Base-by-base conservation (phyloP, 2,113 vertebrate genomes). In the Probosciger aterrimus region DNA sequence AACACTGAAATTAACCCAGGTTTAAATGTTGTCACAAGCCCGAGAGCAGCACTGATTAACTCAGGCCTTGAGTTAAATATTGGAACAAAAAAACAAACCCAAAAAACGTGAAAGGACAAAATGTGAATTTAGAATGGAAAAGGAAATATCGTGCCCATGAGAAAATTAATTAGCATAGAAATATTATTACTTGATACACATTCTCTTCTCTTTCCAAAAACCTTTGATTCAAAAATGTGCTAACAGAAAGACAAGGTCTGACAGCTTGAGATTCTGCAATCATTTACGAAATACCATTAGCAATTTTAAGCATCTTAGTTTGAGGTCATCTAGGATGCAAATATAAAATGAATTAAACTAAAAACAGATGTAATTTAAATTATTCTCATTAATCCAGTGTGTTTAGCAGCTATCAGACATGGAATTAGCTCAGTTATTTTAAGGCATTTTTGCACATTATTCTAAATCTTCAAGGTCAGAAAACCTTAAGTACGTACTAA, bases 321-420 rank as follows among this genome's bases (percentile, higher is more conserved):
- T 88, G 37, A 92, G 63, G 79, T 28, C 71, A 90, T 74, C 62
- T 50, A 94, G 64, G 17, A 88, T 67, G 19, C 43, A 92, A 96
- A 88, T 86, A 92, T 43, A 86, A 92, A 96, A 81, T 44, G 15
- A 39, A 83, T 90, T 78, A 90, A 95, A 96, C 30, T 68, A 59
- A 92, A 96, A 94, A 1, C 80, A 92, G 71, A 90, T 88, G 68
- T n/a, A 93, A 86, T 75, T 57, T 80, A 75, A 63, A 86, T 67
- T 68, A 71, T 64, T 81, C 47, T 52, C 30, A 81, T 84, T 93
- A 90, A 81, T 75, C 43, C 31, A 83, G 47, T 71, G 27, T 17
- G 75, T 74, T 93, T 92, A 84, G 22, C 37, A 75, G 43, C 81
- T 93, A 86, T 59, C 59, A 95, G 59, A 67, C 19, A 68, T 18